Evolutionary conservation across 2,888 invertebrate genomes (phyloP), one percentile per base, ranked within the genome.

Genomic region (Harpalus rufipes): DNA sequence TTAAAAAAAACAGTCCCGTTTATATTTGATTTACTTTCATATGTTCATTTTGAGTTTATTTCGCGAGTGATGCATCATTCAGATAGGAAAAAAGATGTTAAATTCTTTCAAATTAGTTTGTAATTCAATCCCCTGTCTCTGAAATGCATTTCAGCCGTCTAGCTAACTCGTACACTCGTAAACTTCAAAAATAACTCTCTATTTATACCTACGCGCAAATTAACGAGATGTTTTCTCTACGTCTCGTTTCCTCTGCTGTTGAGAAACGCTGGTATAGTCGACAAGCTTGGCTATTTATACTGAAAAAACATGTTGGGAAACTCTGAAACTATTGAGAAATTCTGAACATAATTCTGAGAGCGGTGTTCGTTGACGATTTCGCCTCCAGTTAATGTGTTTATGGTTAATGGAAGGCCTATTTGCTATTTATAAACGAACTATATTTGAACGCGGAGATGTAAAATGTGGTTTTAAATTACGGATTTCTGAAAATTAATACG

Each of bases 191-290:
- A 59, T 59, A 59, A 14, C 59, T 12, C 1, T 10, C 59, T 59
- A 59, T 59, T 59, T 59, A 14, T 59, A 59, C 14, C 16, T 14
- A 14, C 59, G 32, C 32, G 5, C 32, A 32, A 32, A 32, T 14
- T 59, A 59, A 59, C 59, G n/a, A 59, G 59, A 59, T 14, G 18
- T 59, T 32, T 32, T 32, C 32, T 32, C 6, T 59, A 5, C 59
- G 6, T 2, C 18, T 59, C n/a, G 3, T 59, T 59, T 59, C 59
- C 59, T 8, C 59, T 16, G 16, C 14, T 59, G 18, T 59, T 59
- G 59, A 59, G 59, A 59, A 59, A 16, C 59, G 16, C 59, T 59
- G 59, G 18, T 59, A 8, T 59, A 59, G 59, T 59, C 7, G 7
- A 59, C 56, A 56, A 7, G 1, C 12, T n/a, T n/a, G 14, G 56